These are phyloP conservation scores for Strix uralensis DNA, from an alignment of 2,113 vertebrate species.

Conservation along the genomic window DNA sequence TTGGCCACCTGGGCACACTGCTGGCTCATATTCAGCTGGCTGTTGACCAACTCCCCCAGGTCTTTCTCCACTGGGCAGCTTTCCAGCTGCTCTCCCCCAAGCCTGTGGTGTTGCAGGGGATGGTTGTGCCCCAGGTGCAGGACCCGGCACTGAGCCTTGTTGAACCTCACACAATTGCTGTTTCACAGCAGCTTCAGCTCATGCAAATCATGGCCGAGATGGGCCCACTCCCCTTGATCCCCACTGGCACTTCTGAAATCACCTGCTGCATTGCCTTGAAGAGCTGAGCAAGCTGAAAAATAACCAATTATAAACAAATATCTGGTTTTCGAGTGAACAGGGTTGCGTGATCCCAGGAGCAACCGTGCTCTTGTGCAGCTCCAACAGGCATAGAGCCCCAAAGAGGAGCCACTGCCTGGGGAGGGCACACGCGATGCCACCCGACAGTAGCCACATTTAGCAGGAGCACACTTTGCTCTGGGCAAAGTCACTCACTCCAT, in stretches of 20 bases:
- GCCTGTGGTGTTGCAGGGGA: no score
- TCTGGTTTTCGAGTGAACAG: rapidly evolving
- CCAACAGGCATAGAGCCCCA: background rate
- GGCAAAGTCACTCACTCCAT: rapidly evolving
- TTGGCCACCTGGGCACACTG: no score
- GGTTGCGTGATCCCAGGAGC: no score
- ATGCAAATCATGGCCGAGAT: background rate
- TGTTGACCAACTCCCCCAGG: no score
- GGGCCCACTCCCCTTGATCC: background rate
- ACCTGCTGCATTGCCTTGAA: background rate
- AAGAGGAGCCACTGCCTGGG: rapidly evolving
- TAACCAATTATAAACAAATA: rapidly evolving
- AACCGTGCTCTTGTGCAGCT: rapidly evolving
- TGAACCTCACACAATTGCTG: background rate
- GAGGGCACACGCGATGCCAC: background rate
- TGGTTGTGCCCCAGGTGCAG: no score
- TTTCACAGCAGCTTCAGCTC: background rate
- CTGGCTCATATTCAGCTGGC: no score
- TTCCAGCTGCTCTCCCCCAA: no score
- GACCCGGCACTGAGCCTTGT: no score
- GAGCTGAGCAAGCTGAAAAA: background rate
- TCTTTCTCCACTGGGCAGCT: no score
- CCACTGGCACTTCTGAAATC: background rate
- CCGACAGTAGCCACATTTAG: rapidly evolving
- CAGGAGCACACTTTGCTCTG: background rate